Conservation (phyloP, 2,113 vertebrate genomes). For the Herpailurus yagouaroundi region DNA sequence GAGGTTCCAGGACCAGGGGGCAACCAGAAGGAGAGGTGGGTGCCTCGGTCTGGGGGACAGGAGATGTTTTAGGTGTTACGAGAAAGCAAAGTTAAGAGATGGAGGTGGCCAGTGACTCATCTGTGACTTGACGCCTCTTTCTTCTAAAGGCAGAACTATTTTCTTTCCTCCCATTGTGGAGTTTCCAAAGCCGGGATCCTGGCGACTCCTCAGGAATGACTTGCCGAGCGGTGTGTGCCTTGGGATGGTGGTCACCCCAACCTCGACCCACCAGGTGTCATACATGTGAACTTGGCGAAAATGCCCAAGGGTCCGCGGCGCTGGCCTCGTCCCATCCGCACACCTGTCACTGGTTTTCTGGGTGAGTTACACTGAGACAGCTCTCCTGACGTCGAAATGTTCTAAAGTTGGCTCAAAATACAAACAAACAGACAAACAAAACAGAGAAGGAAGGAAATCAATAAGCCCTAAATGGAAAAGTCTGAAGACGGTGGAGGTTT, state of each 20-base stretch:
- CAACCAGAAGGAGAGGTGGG: neutral
- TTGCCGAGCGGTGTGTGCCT: neutral
- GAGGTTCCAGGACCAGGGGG: too few relatives aligned
- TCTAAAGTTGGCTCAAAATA: neutral
- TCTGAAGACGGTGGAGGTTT: rapidly evolving
- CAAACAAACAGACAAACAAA: neutral
- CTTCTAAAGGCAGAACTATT: neutral
- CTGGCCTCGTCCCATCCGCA: too few relatives aligned
- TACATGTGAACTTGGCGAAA: neutral
- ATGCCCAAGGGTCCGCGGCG: neutral
- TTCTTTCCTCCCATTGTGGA: slow-evolving; percentile 37
- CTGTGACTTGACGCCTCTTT: slow-evolving; percentile 25
- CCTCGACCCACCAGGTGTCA: neutral
- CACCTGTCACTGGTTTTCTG: neutral
- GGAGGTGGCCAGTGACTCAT: slow-evolving; percentile 31
- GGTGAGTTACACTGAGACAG: neutral
- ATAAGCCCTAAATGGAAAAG: neutral
- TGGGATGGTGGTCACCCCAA: neutral
- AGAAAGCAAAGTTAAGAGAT: neutral
- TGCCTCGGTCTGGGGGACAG: neutral
- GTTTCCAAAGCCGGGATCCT: slow-evolving; percentile 49
- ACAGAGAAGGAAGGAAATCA: neutral
- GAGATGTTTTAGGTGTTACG: neutral
- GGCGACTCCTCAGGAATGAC: neutral
- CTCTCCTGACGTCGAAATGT: neutral